These are phyloP conservation scores for Drosophila tripunctata DNA, from an alignment of 2,888 invertebrate genomes.

Conservation along the genomic window DNA sequence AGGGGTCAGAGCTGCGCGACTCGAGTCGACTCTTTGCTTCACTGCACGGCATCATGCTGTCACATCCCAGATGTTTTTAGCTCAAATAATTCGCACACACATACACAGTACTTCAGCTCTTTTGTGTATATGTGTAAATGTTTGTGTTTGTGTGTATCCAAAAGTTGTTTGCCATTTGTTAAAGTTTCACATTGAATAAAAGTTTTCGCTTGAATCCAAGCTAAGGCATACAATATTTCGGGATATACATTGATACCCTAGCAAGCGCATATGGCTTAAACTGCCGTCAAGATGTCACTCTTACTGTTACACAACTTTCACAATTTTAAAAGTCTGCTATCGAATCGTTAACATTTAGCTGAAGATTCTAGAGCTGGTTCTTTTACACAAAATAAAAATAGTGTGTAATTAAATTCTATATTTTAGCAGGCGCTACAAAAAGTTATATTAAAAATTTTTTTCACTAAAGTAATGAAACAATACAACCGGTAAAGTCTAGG, in stretches of 20 bases:
- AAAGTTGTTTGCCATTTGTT: slow-evolving; percentile 66
- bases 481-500: no score
- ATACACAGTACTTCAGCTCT: slow-evolving; percentile 33
- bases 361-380: no score
- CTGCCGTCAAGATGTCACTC: no score
- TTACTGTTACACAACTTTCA: no score
- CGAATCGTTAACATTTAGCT: no score
- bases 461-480: no score
- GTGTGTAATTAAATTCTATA: no score
- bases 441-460: no score
- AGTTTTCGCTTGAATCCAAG: slow-evolving; percentile 47
- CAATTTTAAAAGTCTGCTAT: no score
- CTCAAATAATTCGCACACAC: slow-evolving; percentile 55
- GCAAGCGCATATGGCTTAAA: neutral
- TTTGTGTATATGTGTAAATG: slow-evolving; percentile 34
- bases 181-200: slow-evolving; percentile 51
- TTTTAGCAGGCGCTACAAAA: no score
- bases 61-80: slow-evolving; percentile 73
- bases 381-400: no score
- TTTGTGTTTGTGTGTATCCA: slow-evolving; percentile 26
- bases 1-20: slow-evolving; percentile 58
- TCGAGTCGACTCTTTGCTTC: slow-evolving; percentile 22
- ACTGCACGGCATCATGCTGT: slow-evolving; percentile 69
- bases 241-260: neutral
- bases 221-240: slow-evolving; percentile 6